phyloP scores from a whole-genome alignment of 2,797 vertebrate genomes.

The Micropoecilia bifurca region DNA sequence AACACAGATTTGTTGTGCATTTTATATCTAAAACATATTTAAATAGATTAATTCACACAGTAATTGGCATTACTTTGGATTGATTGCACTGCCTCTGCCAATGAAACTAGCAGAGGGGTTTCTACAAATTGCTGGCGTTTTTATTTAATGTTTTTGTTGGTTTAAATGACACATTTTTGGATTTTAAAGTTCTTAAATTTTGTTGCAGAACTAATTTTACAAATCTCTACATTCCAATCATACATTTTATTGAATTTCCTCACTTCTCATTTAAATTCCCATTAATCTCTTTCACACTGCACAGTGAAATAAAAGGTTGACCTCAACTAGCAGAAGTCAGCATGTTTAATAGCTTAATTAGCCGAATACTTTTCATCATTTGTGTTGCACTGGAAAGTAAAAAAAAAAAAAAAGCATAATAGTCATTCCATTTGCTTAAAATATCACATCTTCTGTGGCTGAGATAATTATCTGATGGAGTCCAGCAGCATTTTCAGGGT shows the following conservation, averaged over 20 bases:
- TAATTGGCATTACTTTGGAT: neutral
- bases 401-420: conserved; percentile 11
- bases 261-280: conserved; percentile 1
- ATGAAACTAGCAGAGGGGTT: neutral
- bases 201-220: neutral
- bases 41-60: neutral
- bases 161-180: neutral
- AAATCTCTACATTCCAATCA: neutral
- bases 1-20: neutral
- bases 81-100: neutral
- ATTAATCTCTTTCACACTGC: conserved; percentile 2
- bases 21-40: neutral
- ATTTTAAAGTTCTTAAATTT: neutral
- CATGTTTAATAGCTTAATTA: conserved; percentile 18
- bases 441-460: conserved; percentile 21
- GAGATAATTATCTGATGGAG: conserved; percentile 32
- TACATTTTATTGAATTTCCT: neutral
- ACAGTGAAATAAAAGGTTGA: conserved; percentile 35
- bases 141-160: neutral
- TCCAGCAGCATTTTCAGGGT: neutral
- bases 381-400: neutral
- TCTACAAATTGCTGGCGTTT: neutral
- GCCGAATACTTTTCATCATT: conserved; percentile 10
- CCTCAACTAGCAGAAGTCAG: conserved; percentile 49
- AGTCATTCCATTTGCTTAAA: conserved; percentile 30